Evolutionary conservation across 2,113 vertebrate species (phyloP).

Genomic region (Entomyzon cyanotis): DNA sequence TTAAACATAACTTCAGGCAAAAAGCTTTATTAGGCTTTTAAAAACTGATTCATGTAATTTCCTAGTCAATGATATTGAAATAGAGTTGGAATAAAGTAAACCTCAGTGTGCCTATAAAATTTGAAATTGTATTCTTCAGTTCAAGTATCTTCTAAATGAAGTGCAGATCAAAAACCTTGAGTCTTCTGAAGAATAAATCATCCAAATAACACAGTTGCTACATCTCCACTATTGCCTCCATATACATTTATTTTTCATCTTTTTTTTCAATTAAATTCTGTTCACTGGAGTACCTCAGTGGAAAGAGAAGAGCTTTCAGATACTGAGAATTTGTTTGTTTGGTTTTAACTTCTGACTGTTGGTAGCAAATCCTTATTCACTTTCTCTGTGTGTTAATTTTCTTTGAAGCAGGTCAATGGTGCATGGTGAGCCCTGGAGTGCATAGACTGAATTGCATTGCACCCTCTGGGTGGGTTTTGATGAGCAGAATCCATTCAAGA

Average conservation of each 20-base stretch:
- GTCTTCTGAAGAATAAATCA: background rate
- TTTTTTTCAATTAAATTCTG: background rate
- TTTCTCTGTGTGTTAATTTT: background rate
- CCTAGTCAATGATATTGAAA: background rate
- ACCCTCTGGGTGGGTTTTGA: background rate
- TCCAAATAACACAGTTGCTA: background rate
- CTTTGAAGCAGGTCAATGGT: background rate
- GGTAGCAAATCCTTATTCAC: background rate
- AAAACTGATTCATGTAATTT: background rate
- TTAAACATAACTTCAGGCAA: background rate
- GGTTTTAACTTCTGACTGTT: background rate
- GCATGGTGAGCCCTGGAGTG: background rate
- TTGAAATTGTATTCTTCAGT: background rate
- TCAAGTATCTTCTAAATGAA: background rate
- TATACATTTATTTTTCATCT: background rate
- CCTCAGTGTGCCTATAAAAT: background rate
- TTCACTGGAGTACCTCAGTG: background rate
- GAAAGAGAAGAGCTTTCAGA: background rate
- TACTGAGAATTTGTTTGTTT: background rate
- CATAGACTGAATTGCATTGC: background rate
- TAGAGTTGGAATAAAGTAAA: background rate
- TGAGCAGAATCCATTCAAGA: background rate
- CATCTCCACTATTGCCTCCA: background rate
- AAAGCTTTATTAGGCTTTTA: background rate
- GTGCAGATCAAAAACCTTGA: background rate